Conservation (phyloP, 2,113 vertebrate species). For the Elgaria multicarinata region DNA sequence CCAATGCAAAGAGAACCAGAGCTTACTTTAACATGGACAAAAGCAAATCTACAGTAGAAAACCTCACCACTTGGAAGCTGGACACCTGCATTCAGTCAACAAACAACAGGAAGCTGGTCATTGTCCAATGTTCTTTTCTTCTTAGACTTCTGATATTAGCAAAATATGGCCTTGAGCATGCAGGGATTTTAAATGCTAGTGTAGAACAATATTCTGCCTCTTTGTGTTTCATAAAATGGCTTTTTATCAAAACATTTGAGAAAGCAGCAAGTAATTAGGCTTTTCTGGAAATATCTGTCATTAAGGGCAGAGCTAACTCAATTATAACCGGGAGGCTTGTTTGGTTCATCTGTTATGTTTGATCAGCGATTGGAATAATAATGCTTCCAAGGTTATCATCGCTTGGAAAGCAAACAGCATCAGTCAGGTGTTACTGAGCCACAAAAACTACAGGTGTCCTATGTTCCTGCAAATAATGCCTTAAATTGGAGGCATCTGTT, state of each 20-base stretch:
- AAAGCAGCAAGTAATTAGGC: background rate
- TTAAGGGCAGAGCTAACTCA: background rate
- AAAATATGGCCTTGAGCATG: background rate
- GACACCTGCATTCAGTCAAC: background rate
- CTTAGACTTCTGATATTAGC: background rate
- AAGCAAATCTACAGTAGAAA: background rate
- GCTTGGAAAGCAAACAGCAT: background rate
- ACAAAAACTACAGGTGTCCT: background rate
- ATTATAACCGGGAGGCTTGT: background rate
- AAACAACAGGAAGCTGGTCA: no score
- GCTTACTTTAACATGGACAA: background rate
- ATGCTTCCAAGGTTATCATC: background rate
- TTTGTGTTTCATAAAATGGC: background rate
- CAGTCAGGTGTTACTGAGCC: background rate
- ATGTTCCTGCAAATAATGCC: background rate
- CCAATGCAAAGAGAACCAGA: no score
- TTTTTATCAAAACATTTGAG: background rate
- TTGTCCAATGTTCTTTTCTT: background rate
- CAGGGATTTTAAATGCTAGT: background rate
- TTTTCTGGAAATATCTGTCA: background rate
- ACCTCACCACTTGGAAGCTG: background rate
- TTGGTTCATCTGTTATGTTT: background rate
- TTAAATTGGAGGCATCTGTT: background rate
- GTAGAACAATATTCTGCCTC: background rate
- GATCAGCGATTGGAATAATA: background rate